Evolutionary conservation across 2,113 vertebrate species (phyloP), one percentile per base, ranked within the genome.

Genomic region (Lepidothrix coronata): DNA sequence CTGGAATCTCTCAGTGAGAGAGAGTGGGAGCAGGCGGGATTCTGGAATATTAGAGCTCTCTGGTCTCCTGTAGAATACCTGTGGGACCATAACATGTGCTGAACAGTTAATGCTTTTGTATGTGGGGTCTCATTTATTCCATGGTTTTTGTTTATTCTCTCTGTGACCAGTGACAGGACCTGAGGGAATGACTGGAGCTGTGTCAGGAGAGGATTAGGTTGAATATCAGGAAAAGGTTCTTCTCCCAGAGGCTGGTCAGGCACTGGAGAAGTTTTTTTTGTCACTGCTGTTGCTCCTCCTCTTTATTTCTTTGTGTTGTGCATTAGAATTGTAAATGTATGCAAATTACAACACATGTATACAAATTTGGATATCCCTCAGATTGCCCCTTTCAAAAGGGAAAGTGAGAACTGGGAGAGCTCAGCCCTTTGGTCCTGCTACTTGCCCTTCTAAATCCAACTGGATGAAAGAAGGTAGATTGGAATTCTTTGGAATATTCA

Each of bases 31-130:
- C 25, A 14, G 59, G 66, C 44, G 76, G 67, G 35, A 72, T 15
- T 1, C 73, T 52, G 43, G 71, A 35, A 6, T 61, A 24, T 54
- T 15, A 1, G 59, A 74, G 18, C 33, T 31, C 55, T 66, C 28
- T 18, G 23, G 33, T 68, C 35, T 87, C 41, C 58, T 37, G 12
- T 24, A 43, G 37, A 62, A 44, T n/a, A 12, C n/a, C 20, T 59
- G 31, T 1, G 0, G 43, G 44, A 33, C 46, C 2, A 51, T 23
- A 25, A 23, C 33, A 18, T 0, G 0, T 30, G 35, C 63, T 62
- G 58, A 46, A 3, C 18, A 31, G 5, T 71, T 41, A 22, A 24
- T 35, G 22, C 27, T 72, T 59, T 49, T 76, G 49, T 33, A 23
- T 9, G 8, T 15, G 23, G 67, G 58, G 6, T 52, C 55, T 79